Percentiles rank a stretch among this genome's conserved stretches.
Conservation (phyloP, 2,113 vertebrate species). For the Pleuronectes platessa region DNA sequence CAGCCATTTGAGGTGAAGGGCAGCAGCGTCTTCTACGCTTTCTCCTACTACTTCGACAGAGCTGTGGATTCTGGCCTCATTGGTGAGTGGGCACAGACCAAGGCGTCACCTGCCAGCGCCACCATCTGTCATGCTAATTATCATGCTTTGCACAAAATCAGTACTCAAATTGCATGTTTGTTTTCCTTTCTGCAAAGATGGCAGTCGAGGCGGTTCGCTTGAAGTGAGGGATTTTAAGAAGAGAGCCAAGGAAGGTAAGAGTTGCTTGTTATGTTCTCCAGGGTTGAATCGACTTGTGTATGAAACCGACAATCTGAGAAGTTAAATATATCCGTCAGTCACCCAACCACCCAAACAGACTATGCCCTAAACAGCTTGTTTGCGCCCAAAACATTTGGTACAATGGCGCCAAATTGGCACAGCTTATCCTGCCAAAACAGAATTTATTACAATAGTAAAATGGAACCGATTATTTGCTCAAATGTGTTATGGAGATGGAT, state of each 20-base stretch:
- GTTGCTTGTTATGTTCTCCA: slow-evolving; percentile 41
- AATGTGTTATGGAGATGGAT: slow-evolving; percentile 16
- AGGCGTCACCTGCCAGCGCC: slow-evolving; percentile 21
- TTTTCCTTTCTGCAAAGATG: slow-evolving; percentile 82
- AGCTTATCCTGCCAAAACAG: slow-evolving; percentile 13
- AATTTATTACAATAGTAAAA: slow-evolving; percentile 42
- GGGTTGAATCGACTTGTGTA: slow-evolving; percentile 1
- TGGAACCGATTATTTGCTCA: slow-evolving; percentile 42
- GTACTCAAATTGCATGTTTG: slow-evolving; percentile 47
- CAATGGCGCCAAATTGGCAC: slow-evolving; percentile 28
- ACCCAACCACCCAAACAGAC: slow-evolving; percentile 44
- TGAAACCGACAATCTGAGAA: slow-evolving; percentile 63
- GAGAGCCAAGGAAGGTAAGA: slow-evolving; percentile 95
- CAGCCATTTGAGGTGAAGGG: slow-evolving; percentile 91
- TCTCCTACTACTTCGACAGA: slow-evolving; percentile 97
- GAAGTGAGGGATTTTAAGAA: slow-evolving; percentile 94
- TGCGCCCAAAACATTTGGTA: slow-evolving; percentile 57
- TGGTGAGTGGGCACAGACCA: slow-evolving; percentile 81
- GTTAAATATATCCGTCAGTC: slow-evolving; percentile 60
- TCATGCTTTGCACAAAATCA: slow-evolving; percentile 38
- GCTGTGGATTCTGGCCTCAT: slow-evolving; percentile 93
- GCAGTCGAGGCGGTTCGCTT: slow-evolving; percentile 88
- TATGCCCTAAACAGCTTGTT: slow-evolving; percentile 26
- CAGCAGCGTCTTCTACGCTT: slow-evolving; percentile 93
- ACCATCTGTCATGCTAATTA: slow-evolving; percentile 40